Conservation (phyloP, 2,113 vertebrate genomes). For the Neotragus pygmaeus region DNA sequence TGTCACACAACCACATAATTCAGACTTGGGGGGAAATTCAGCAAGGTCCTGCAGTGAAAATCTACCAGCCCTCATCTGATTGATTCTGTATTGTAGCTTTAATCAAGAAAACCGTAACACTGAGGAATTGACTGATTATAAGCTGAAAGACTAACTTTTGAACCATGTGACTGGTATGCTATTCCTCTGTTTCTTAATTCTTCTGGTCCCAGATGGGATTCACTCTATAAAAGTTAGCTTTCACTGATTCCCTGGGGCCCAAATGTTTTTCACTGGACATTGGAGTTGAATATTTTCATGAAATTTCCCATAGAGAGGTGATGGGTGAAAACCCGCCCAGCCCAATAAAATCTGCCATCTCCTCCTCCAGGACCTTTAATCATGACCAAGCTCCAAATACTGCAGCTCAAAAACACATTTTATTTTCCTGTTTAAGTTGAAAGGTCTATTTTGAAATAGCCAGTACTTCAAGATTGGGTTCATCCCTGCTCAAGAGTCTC, state of each 20-base stretch:
- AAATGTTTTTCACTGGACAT: slow-evolving; percentile 41
- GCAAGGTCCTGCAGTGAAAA: neutral
- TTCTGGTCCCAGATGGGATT: slow-evolving; percentile 44
- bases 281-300: slow-evolving; percentile 53
- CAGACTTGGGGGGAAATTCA: neutral
- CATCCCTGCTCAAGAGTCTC: slow-evolving; percentile 9
- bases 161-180: neutral
- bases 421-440: slow-evolving; percentile 8
- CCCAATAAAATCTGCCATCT: slow-evolving; percentile 51
- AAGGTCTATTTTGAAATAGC: slow-evolving; percentile 24
- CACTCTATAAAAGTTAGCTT: slow-evolving; percentile 49
- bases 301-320: slow-evolving; percentile 59
- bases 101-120: neutral
- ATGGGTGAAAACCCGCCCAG: slow-evolving; percentile 30
- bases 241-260: slow-evolving; percentile 37
- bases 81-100: neutral
- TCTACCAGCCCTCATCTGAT: neutral
- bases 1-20: neutral
- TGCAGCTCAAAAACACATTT: neutral
- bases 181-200: slow-evolving; percentile 50
- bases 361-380: slow-evolving; percentile 9
- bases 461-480: neutral
- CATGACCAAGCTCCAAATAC: slow-evolving; percentile 15
- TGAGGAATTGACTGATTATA: neutral
- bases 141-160: neutral